Evolutionary conservation across 2,888 invertebrate genomes (phyloP), one percentile per base, ranked within the genome.

Genomic region (Harmothoe impar): DNA sequence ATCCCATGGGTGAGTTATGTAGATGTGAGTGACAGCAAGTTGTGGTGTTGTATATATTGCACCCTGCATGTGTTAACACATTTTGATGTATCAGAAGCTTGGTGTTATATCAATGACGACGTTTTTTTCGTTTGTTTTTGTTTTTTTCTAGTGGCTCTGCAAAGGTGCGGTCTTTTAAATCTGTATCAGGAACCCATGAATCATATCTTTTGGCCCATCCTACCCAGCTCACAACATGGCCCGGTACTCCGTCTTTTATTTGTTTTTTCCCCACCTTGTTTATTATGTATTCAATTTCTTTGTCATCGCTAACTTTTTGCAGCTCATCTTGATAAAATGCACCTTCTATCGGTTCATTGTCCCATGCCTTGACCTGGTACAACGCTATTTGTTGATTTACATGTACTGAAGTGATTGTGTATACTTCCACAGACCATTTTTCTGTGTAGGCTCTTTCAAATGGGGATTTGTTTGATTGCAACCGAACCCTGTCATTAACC

Each of bases 381-480:
- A 33, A 35, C 3, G 31, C 78, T 33, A 78, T 78, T 7, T 17
- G 7, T 25, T 35, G 33, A 1, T 33, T 35, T 1, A 7, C n/a
- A 7, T 10, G 0, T 29, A 1, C 3, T 15, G 3, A 0, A 29
- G 35, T 35, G 1, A 29, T 35, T 17, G 78, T 78, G 25, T 33
- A 78, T 20, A 78, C n/a, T 78, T 78, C 78, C 3, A 10, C 5
- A 20, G 33, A 10, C 78, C 78, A 78, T 33, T 78, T 78, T 29
- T 78, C 78, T 10, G 31, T 35, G 35, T 78, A 78, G 3, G 78
- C 78, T 78, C 78, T 78, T 33, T 78, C 33, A 78, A 78, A 78
- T 1, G 35, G 31, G 3, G 31, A n/a, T 20, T 25, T 3, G 0
- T 10, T 20, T 78, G 5, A 1, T 78, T 1, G 7, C 10, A 78